Conservation (phyloP, 2,113 vertebrate species). For the Noturus placidus region DNA sequence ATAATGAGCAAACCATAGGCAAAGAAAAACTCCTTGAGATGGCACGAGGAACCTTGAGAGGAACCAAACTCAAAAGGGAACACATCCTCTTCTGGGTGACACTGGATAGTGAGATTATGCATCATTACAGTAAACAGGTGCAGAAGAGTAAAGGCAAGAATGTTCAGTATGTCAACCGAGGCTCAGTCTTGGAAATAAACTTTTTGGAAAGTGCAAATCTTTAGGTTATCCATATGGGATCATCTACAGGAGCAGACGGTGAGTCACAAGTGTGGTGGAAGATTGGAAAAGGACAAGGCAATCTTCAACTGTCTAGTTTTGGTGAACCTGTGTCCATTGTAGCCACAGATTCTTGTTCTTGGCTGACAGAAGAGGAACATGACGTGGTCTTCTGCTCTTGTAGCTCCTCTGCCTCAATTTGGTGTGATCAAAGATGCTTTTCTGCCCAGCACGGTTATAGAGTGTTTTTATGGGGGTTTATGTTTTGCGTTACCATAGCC, state of each 20-base stretch:
- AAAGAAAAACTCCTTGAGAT: no score
- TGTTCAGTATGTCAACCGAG: background rate
- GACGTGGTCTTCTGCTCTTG: background rate
- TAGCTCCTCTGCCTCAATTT: background rate
- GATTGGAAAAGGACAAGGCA: no score
- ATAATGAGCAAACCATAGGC: no score
- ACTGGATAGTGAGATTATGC: no score
- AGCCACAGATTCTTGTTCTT: background rate
- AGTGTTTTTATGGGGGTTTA: background rate
- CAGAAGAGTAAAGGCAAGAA: no score
- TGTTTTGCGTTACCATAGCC: background rate
- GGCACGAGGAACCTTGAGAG: no score
- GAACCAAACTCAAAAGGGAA: background rate
- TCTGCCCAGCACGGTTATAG: background rate
- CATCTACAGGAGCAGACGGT: no score
- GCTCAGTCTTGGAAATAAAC: background rate
- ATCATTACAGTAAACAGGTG: no score
- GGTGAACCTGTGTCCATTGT: background rate
- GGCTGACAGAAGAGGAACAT: background rate
- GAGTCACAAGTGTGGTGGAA: no score
- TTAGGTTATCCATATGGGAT: no score
- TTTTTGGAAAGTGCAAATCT: no score
- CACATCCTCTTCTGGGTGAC: background rate
- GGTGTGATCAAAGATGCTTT: background rate
- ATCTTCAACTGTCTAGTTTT: no score